phyloP scores from a whole-genome alignment of 2,113 vertebrate genomes.

The Galbula dea region DNA sequence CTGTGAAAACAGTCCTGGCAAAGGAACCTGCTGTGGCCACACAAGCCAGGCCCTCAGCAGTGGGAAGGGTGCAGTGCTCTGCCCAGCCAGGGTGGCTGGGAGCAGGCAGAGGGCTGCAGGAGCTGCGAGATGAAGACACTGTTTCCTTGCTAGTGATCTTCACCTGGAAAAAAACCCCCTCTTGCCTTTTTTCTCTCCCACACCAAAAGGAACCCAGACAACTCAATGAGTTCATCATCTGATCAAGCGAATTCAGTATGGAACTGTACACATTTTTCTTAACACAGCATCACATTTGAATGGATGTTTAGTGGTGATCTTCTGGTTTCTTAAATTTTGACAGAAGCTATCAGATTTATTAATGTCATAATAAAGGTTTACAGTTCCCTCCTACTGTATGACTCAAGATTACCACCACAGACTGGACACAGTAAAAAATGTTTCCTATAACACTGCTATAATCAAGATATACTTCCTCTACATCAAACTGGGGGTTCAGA shows the following conservation, averaged over 20 bases:
- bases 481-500: not conserved
- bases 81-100: accelerated
- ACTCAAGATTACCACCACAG: not conserved
- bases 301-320: not conserved
- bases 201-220: not conserved
- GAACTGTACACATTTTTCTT: not conserved
- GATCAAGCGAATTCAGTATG: not conserved
- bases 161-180: not conserved
- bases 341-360: not conserved
- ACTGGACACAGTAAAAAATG: not conserved
- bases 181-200: not conserved
- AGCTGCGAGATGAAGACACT: not conserved
- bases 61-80: not conserved
- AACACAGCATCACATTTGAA: not conserved
- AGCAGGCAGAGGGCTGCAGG: not conserved
- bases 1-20: not conserved
- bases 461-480: not conserved
- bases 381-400: not conserved
- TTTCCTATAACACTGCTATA: not conserved
- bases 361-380: conserved; percentile 15
- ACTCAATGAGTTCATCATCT: not conserved
- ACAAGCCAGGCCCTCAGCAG: not conserved
- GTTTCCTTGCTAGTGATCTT: not conserved
- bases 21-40: not conserved
- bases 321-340: not conserved